Base-by-base conservation (phyloP, 2,113 vertebrate genomes). In the Syngnathus typhle region DNA sequence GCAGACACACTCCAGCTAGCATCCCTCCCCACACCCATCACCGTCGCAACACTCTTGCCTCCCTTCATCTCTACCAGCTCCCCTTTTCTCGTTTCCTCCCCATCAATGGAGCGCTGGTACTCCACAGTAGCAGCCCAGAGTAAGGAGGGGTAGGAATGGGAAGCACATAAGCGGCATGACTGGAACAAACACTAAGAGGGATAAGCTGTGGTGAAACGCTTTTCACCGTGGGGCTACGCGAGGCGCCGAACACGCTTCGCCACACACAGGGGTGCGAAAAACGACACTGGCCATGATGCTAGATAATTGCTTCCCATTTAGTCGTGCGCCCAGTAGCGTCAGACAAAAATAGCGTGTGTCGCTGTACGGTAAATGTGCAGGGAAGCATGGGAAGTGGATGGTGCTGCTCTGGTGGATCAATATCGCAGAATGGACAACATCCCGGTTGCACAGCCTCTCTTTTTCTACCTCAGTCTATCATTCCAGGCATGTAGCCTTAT, bases 301-400 rank as follows among this genome's bases (percentile, higher is more conserved):
- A 84, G 89, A 84, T 91, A 90, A 91, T 91, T 89, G 87, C 88
- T 91, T 91, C 88, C 87, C 88, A 89, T 91, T 89, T 88, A 83
- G 84, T 85, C 80, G 72, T 82, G 85, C 80, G 80, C 85, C 63
- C 68, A 74, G 76, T 18, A 79, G 83, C 72, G 73, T 66, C 72
- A 65, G 89, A 89, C 87, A 85, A 88, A 92, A 91, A 92, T 91
- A 92, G 91, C 87, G 74, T 76, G 84, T 77, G 86, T 88, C 84
- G 71, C 79, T 77, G 70, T n/a, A 60, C 74, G 81, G 83, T 76
- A 32, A 86, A 85, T 76, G 81, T 78, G 79, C 86, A 76, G 82
- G 83, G 84, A 79, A 88, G 84, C 77, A 82, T 82, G 82, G 82
- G 78, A 84, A 80, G 75, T 78, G 84, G 86, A 58, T 7, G 55